Base-by-base conservation (phyloP, 2,888 invertebrate genomes). In the Orthosia incerta region DNA sequence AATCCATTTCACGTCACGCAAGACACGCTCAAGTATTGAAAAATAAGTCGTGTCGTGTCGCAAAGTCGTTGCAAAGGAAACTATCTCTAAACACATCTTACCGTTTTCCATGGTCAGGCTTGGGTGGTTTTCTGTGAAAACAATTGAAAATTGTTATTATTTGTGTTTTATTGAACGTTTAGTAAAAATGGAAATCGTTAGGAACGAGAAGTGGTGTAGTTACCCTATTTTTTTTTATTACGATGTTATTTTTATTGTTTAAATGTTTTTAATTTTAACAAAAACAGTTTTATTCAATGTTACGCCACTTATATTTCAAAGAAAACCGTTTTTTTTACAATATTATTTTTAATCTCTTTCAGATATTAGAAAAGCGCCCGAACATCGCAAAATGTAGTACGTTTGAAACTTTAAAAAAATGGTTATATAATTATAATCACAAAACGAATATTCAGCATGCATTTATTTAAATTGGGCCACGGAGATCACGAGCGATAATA, bases 81-180 rank as follows among this genome's bases (percentile, higher is more conserved):
- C 81, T 78, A 84, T 77, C 78, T 83, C 63, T 80, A 80, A 76
- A 80, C 74, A 74, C 61, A 63, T 86, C 87, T 87, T 87, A 87
- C 88, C 88, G 71, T 70, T 78, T 80, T 83, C 85, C 82, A 84
- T 80, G 62, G 65, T 76, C 66, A 46, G 63, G 74, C 39, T 74
- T 68, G 57, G 56, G 65, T 73, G 76, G 53, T 20, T 62, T 81
- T 82, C 87, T 87, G 88, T 77, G 73, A 74, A 87, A 86, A 78
- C 31, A 70, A 82, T 83, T 79, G 48, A 64, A 74, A 65, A 66
- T 5, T 72, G 23, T 74, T 81, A 73, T 23, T 71, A 39, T 60
- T 63, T 62, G 4, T n/a, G 18, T 57, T 51, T 12, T 50, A 7
- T 66, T 26, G 12, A 55, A 26, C 23, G 11, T 53, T 9, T 45